phyloP scores from a whole-genome alignment of 2,888 invertebrate genomes.

The Drosophila multiciliata region DNA sequence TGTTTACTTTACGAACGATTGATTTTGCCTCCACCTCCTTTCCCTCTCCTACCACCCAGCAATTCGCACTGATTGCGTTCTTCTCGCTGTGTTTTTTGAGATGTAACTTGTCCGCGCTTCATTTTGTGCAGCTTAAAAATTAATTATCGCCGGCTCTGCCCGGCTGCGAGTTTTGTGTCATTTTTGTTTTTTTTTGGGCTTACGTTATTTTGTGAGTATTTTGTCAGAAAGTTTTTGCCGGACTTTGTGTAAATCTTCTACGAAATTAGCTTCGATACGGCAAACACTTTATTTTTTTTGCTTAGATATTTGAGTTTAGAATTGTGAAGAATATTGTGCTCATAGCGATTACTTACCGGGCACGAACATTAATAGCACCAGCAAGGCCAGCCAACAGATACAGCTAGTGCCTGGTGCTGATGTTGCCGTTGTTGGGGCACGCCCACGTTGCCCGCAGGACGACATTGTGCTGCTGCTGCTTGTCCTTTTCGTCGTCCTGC shows the following conservation, averaged over 20 bases:
- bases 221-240: slow-evolving; percentile 62
- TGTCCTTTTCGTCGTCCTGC: slow-evolving; percentile 23
- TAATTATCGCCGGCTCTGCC: slow-evolving; percentile 71
- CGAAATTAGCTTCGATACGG: slow-evolving; percentile 62
- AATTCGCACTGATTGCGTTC: slow-evolving; percentile 7
- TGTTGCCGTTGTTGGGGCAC: slow-evolving; percentile 16
- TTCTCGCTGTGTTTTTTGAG: slow-evolving; percentile 15
- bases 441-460: slow-evolving; percentile 41
- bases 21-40: slow-evolving; percentile 53
- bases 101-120: slow-evolving; percentile 62
- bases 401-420: slow-evolving; percentile 30
- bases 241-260: slow-evolving; percentile 54
- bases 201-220: slow-evolving; percentile 65
- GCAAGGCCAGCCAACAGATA: slow-evolving; percentile 61
- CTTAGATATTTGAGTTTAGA: slow-evolving; percentile 7
- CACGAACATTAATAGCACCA: slow-evolving; percentile 62
- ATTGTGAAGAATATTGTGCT: slow-evolving; percentile 10
- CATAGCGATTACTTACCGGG: slow-evolving; percentile 67
- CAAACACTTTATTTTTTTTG: slow-evolving; percentile 2
- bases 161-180: slow-evolving; percentile 59
- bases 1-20: slow-evolving; percentile 81
- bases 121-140: slow-evolving; percentile 79
- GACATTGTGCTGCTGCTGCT: slow-evolving; percentile 27
- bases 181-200: slow-evolving; percentile 68
- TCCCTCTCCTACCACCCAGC: not conserved